phyloP scores from a whole-genome alignment of 2,888 invertebrate species.

The Clusia tigrina region DNA sequence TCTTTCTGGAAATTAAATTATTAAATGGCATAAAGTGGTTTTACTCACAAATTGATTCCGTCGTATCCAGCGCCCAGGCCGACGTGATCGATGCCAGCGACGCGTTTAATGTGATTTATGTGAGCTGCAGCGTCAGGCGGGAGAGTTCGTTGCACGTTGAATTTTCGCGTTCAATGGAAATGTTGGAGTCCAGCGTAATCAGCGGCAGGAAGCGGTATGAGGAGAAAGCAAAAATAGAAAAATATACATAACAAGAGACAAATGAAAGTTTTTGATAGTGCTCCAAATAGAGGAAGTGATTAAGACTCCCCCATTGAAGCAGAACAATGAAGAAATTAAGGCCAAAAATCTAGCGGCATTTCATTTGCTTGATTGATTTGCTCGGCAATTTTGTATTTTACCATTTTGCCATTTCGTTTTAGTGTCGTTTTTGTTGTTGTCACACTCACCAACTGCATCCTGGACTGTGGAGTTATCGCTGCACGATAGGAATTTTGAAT shows the following conservation, averaged over 20 bases:
- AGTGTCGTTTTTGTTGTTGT: slow-evolving; percentile 24
- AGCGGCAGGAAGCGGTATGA: neutral
- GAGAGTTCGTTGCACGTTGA: neutral
- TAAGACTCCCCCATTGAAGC: slow-evolving; percentile 47
- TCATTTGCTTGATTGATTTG: slow-evolving; percentile 44
- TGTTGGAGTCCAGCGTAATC: slow-evolving; percentile 3
- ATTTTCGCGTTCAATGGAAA: slow-evolving; percentile 11
- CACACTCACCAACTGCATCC: slow-evolving; percentile 78
- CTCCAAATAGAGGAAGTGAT: slow-evolving; percentile 47
- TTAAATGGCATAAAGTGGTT: slow-evolving; percentile 58
- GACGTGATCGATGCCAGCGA: slow-evolving; percentile 87
- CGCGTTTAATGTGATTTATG: slow-evolving; percentile 86
- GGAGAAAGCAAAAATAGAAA: neutral
- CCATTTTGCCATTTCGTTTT: too few species aligned
- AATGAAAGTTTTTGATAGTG: slow-evolving; percentile 35
- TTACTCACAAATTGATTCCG: slow-evolving; percentile 89
- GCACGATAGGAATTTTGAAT: slow-evolving; percentile 79
- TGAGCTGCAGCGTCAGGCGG: slow-evolving; percentile 72
- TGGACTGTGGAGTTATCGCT: slow-evolving; percentile 77
- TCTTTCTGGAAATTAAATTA: slow-evolving; percentile 43
- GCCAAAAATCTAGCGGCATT: slow-evolving; percentile 15
- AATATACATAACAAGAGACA: neutral
- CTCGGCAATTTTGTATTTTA: neutral
- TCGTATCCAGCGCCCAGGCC: slow-evolving; percentile 90
- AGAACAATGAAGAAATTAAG: slow-evolving; percentile 49